Percentiles rank a stretch among this genome's conserved stretches.
phyloP scores from a whole-genome alignment of 2,113 vertebrate genomes.

The Neolamprologus sp. region DNA sequence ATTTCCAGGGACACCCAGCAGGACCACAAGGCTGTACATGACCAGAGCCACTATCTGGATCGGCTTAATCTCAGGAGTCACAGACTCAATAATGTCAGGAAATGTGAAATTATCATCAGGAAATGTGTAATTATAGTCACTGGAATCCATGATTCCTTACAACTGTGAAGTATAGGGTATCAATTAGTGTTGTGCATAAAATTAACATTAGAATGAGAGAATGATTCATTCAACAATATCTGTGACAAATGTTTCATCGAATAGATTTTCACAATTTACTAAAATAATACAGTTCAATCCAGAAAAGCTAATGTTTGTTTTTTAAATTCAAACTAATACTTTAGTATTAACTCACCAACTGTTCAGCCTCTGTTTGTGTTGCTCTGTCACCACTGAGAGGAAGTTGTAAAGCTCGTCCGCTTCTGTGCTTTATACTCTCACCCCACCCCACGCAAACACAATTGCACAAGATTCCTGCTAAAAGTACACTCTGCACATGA shows the following conservation, averaged over 20 bases:
- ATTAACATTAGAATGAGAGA: not conserved
- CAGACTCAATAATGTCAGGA: too few relatives aligned
- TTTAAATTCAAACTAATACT: not conserved
- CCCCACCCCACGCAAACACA: not conserved
- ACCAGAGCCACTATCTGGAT: too few relatives aligned
- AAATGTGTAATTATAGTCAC: fast-evolving
- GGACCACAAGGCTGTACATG: constrained; percentile 46
- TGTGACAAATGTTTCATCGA: not conserved
- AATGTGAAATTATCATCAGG: too few relatives aligned
- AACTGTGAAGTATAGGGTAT: not conserved
- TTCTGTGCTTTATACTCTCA: not conserved
- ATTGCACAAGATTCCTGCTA: not conserved
- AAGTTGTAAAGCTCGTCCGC: not conserved
- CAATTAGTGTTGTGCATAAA: not conserved
- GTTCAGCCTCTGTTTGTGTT: not conserved
- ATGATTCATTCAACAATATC: not conserved
- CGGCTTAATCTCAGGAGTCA: too few relatives aligned
- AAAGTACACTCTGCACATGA: too few relatives aligned
- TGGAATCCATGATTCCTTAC: not conserved
- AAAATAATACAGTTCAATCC: not conserved
- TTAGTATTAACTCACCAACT: not conserved
- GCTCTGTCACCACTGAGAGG: not conserved
- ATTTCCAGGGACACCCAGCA: constrained; percentile 81
- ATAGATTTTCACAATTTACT: not conserved
- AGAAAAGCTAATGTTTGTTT: not conserved